Evolutionary conservation across 2,797 vertebrate genomes (phyloP).

Genomic region (Geotrypetes seraphini): DNA sequence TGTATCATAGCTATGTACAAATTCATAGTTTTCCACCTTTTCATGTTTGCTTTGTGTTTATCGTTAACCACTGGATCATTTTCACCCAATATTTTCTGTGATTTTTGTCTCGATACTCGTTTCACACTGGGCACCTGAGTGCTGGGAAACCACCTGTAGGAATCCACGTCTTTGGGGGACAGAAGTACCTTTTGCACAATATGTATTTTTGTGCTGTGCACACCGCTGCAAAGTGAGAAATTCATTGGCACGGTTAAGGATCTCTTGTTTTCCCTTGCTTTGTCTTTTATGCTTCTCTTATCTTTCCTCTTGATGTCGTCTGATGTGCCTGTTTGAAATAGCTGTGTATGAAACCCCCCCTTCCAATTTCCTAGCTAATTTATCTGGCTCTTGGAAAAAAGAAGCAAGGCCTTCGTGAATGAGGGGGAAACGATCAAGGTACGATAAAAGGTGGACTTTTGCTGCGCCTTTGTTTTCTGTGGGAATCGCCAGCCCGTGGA

Average conservation of each 20-base stretch:
- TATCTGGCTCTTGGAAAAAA: no score
- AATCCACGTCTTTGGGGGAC: conserved; percentile 5
- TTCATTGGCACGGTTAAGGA: conserved; percentile 19
- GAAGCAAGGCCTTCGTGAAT: no score
- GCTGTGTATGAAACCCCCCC: no score
- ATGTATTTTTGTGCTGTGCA: conserved; percentile 18
- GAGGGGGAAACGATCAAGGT: no score
- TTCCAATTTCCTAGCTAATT: no score
- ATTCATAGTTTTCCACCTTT: conserved; percentile 33
- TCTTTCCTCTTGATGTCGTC: no score
- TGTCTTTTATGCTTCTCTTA: conserved; percentile 39
- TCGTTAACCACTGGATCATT: conserved; percentile 29
- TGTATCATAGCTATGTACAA: conserved; percentile 13
- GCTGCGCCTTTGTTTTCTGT: no score
- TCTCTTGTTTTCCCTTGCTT: conserved; percentile 33
- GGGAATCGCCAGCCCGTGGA: no score
- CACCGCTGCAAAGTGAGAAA: conserved; percentile 60
- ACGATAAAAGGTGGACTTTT: no score
- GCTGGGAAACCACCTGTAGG: conserved; percentile 12
- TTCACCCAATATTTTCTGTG: conserved; percentile 27
- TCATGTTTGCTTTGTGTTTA: conserved; percentile 34
- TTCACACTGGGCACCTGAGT: no score
- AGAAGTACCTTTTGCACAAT: conserved; percentile 13
- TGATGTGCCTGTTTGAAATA: no score
- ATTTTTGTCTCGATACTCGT: conserved; percentile 20